Evolutionary conservation across 2,888 invertebrate species (phyloP), one percentile per base, ranked within the genome.

Genomic region (Mimumesa dahlbomi): DNA sequence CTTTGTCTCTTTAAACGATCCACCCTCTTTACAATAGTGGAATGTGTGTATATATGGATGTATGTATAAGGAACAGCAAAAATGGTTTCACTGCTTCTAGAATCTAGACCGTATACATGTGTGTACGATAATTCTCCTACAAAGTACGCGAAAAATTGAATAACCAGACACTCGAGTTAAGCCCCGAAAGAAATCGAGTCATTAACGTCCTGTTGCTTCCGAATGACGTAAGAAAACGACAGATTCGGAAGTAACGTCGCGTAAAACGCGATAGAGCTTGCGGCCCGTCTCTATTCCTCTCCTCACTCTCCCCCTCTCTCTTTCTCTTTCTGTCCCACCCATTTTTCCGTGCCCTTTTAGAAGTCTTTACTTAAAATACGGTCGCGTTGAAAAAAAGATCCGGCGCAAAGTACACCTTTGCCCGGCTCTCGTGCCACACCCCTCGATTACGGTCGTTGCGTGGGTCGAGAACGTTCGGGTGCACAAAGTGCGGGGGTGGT

Each of bases 341-440:
- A n/a, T n/a, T 13, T 3, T 36, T 11, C 38, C 11, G 13, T 11
- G 2, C 29, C 13, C 29, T 18, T 43, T 14, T 46, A 29, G 45
- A 40, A 52, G 57, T 58, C 66, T 76, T 76, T 75, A 66, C 74
- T 76, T 66, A 72, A 75, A 77, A 75, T 63, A 73, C 59, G 77
- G 50, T 42, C 72, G 62, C 36, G 72, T 48, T 22, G 66, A 64
- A 52, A 62, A 63, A 59, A 72, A 43, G 62, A 76, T 56, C 77
- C 36, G 58, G 36, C 77, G 67, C 72, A 59, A 77, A 73, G 68
- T 61, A 77, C 64, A 65, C 63, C 53, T 73, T 68, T 67, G 61
- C 57, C 46, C 42, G 46, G 64, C 45, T 36, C 53, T 45, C 31
- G 49, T 19, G 77, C 63, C 73, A 62, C 77, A 69, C 73, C 75